These are phyloP conservation scores for Falco berigora DNA, from an alignment of 2,797 vertebrate species.

Conservation along the genomic window DNA sequence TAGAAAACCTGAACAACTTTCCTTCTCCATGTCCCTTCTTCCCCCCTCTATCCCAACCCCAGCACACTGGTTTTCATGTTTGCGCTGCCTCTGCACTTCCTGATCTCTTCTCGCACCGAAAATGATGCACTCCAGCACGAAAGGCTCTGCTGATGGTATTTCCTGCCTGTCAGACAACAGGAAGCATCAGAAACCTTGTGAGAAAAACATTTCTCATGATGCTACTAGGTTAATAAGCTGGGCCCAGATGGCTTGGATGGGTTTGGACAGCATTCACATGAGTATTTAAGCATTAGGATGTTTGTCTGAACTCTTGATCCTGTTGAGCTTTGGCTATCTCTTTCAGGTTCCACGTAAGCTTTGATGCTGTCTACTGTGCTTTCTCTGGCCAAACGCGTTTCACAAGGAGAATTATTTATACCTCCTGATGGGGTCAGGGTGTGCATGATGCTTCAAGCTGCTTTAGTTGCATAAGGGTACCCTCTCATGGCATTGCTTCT, in stretches of 20 bases:
- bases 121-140: not conserved
- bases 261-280: not conserved
- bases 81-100: not conserved
- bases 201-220: not conserved
- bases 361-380: not conserved
- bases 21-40: not conserved
- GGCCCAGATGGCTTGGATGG: not conserved
- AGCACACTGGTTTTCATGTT: not conserved
- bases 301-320: not conserved
- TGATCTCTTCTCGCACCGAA: not conserved
- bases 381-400: not conserved
- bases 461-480: not conserved
- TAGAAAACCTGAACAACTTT: not conserved
- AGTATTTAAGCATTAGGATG: not conserved
- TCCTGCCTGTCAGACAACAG: conserved; percentile 15
- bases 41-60: too few relatives aligned
- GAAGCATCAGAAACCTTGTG: not conserved
- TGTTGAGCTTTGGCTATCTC: not conserved
- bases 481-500: not conserved
- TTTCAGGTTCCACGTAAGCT: not conserved
- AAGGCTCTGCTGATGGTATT: not conserved
- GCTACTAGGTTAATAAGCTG: not conserved
- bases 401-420: not conserved
- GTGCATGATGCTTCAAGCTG: not conserved
- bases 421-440: not conserved